Evolutionary conservation across 2,888 invertebrate genomes (phyloP).

Genomic region (Germaria angustata): DNA sequence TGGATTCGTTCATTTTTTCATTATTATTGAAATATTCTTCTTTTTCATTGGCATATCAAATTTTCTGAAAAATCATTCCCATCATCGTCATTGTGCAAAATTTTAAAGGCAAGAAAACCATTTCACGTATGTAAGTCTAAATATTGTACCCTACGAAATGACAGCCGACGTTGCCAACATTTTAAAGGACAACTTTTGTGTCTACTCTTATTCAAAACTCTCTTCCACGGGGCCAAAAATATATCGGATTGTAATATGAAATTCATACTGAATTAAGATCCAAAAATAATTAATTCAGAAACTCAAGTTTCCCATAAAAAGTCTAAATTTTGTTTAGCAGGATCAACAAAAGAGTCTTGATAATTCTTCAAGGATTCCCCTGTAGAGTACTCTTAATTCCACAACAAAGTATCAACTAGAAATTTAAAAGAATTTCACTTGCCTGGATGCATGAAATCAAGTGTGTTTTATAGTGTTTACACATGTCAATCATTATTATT

Average conservation of each 20-base stretch:
- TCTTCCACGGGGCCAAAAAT: no score
- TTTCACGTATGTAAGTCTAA: neutral
- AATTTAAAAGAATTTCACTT: neutral
- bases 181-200: neutral
- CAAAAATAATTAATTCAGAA: no score
- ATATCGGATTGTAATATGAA: no score
- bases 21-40: constrained; percentile 51
- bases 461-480: constrained; percentile 43
- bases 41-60: constrained; percentile 46
- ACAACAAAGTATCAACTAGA: neutral
- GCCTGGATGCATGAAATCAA: constrained; percentile 14
- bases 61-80: constrained; percentile 58
- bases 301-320: no score
- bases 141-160: constrained; percentile 8
- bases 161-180: neutral
- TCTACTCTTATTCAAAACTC: no score
- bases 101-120: constrained; percentile 15
- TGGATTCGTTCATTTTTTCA: constrained; percentile 4
- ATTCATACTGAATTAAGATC: no score
- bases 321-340: no score
- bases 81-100: constrained; percentile 38
- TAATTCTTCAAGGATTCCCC: no score
- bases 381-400: neutral
- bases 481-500: constrained; percentile 60
- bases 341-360: no score